Evolutionary conservation across 2,797 vertebrate species (phyloP), one percentile per base, ranked within the genome.

Genomic region (Parambassis ranga): DNA sequence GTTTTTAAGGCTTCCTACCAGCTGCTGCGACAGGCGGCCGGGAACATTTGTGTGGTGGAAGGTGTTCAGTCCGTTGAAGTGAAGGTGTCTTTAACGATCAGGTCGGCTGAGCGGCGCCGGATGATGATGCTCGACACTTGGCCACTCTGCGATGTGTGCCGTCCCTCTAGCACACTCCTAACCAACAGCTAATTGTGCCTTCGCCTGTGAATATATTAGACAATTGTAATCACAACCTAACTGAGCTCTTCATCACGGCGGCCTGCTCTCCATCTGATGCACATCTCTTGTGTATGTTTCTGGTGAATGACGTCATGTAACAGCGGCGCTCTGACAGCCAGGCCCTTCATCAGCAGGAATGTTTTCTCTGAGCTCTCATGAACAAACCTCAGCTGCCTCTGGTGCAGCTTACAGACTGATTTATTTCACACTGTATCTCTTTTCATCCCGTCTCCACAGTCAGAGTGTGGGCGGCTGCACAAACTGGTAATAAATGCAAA

Each of bases 401-500:
- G 6, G 16, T 39, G 0, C 28, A 28, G 15, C 14, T 65, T 19
- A 18, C 46, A 35, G 26, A 49, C 22, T 19, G 15, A 48, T 56
- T 52, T 41, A 38, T 37, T 48, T 18, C n/a, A 8, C 23, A 3
- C 51, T 18, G 7, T 22, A 18, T 58, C n/a, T 58, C 15, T 30
- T 62, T 56, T 65, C 39, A 53, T 32, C 14, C 23, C 7, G 24
- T 32, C 37, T 60, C 43, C 28, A 59, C 62, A 53, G 60, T 39
- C 50, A 36, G 19, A 46, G 46, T 42, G 83, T 79, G 74, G 75
- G 83, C 58, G 75, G 30, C 70, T 49, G 64, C 39, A 64, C 72
- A 32, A n/a, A 27, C 46, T 51, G n/a, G 49, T 81, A 73, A 83
- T 76, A 63, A 79, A 80, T 69, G 52, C 69, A 18, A 46, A 74